Evolutionary conservation across 2,797 vertebrate genomes (phyloP).

Genomic region (Crax fasciolata): DNA sequence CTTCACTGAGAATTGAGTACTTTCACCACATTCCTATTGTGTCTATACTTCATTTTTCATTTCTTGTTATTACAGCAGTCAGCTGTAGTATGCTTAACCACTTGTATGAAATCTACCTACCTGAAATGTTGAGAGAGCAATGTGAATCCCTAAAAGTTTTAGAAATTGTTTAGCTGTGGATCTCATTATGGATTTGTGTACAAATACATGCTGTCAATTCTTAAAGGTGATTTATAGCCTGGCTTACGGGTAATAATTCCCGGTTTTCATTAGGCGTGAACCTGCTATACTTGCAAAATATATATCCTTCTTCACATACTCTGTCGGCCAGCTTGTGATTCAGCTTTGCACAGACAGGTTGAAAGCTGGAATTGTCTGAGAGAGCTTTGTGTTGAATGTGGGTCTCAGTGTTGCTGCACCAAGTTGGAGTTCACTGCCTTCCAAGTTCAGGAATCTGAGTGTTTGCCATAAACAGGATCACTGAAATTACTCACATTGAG

Average conservation of each 20-base stretch:
- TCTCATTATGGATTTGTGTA: neutral
- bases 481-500: neutral
- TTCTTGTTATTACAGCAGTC: neutral
- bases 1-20: neutral
- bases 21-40: neutral
- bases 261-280: slow-evolving; percentile 1
- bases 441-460: slow-evolving; percentile 26
- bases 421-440: neutral
- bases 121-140: neutral
- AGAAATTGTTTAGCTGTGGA: neutral
- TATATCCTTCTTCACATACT: neutral
- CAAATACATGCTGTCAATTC: neutral
- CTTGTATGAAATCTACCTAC: neutral
- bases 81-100: neutral
- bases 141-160: neutral
- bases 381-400: slow-evolving; percentile 28
- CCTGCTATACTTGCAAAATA: slow-evolving; percentile 22
- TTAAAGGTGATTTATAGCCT: neutral
- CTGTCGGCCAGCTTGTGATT: slow-evolving; percentile 3
- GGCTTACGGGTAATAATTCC: neutral
- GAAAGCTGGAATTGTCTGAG: slow-evolving; percentile 3
- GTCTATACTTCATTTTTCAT: neutral
- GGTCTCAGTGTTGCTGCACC: neutral
- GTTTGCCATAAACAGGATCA: neutral
- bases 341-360: neutral